Conservation (phyloP, 2,888 invertebrate genomes). For the Listrodromus nycthemerus region DNA sequence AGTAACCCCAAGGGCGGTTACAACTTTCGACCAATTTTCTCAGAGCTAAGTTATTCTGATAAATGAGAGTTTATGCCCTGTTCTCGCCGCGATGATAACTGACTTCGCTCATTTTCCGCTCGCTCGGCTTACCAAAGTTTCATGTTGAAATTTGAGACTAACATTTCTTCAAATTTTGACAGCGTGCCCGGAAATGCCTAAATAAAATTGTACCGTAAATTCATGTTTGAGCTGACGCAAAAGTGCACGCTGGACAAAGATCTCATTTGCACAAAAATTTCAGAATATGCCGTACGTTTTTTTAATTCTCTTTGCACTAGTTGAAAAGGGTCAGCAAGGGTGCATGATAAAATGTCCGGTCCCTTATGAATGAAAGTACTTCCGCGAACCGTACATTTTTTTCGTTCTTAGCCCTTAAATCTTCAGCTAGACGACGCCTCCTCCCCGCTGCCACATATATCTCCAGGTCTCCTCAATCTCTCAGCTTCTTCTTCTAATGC, state of each 20-base stretch:
- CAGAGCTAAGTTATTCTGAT: constrained; percentile 22
- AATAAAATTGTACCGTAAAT: constrained; percentile 37
- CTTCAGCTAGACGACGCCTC: constrained; percentile 36
- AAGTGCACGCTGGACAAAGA: constrained; percentile 30
- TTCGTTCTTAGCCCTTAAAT: constrained; percentile 41
- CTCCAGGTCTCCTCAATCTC: constrained; percentile 16
- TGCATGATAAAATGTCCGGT: constrained; percentile 30
- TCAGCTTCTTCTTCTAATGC: constrained; percentile 5
- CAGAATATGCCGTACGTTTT: constrained; percentile 16
- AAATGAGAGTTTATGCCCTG: constrained; percentile 22
- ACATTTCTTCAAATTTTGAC: too few species aligned
- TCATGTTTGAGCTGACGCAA: neutral
- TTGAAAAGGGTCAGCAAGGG: constrained; percentile 45
- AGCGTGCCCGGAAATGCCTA: neutral
- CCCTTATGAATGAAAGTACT: neutral
- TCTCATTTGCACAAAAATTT: constrained; percentile 15
- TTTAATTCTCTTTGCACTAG: neutral
- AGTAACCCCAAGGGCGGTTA: constrained; percentile 18
- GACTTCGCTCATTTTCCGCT: neutral
- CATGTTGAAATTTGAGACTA: neutral
- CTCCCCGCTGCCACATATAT: neutral
- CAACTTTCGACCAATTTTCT: constrained; percentile 29
- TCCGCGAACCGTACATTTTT: constrained; percentile 48
- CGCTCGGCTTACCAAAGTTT: neutral
- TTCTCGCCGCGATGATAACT: neutral